A percentile compares a stretch with the other conserved stretches of the same genome.
These are phyloP conservation scores for Callimorpha dominula DNA, from an alignment of 2,888 invertebrate genomes.

Conservation along the genomic window DNA sequence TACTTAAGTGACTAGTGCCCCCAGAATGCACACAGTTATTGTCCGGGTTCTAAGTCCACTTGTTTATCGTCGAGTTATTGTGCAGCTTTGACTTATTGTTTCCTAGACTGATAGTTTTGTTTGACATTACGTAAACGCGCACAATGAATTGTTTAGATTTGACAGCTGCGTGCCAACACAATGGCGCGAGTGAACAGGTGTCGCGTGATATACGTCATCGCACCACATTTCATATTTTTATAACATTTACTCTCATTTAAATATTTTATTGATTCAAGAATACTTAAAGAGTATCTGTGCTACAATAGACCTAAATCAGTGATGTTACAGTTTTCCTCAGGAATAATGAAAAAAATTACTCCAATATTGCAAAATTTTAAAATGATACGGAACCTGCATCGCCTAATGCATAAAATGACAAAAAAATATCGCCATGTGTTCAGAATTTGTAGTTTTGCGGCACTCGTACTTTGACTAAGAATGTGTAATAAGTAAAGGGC, in stretches of 20 bases:
- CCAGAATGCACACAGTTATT: background rate
- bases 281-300: background rate
- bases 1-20: conserved; percentile 5
- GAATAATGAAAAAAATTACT: too few relatives aligned
- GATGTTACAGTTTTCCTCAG: too few relatives aligned
- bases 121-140: conserved; percentile 14
- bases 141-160: conserved; percentile 10
- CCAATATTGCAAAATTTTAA: too few relatives aligned
- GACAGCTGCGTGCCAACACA: conserved; percentile 6
- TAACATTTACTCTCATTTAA: background rate
- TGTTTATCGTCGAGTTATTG: conserved; percentile 2
- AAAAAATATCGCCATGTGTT: too few relatives aligned
- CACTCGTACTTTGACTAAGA: too few relatives aligned
- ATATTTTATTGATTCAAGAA: too few relatives aligned
- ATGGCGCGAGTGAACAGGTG: conserved; percentile 4
- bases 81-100: conserved; percentile 4
- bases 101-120: conserved; percentile 8
- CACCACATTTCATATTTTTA: background rate
- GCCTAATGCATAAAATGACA: too few relatives aligned
- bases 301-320: background rate
- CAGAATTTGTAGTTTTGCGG: too few relatives aligned
- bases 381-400: too few relatives aligned
- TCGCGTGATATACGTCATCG: background rate
- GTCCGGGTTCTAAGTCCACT: background rate
- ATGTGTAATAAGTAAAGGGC: too few relatives aligned